Evolutionary conservation across 2,113 vertebrate species (phyloP).

Genomic region (Ailurus styani): DNA sequence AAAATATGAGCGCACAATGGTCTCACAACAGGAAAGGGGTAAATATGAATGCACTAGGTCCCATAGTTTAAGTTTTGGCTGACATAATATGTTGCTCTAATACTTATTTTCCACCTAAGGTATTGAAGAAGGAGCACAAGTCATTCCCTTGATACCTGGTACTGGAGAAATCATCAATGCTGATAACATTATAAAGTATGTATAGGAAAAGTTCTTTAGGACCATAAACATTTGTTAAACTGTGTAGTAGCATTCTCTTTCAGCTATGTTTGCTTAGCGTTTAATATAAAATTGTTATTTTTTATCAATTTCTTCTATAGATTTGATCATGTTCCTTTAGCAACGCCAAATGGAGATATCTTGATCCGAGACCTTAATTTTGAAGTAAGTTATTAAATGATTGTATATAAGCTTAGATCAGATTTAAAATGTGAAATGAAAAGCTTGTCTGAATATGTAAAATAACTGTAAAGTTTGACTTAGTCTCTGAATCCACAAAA

Average conservation of each 20-base stretch:
- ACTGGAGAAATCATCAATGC: conserved; percentile 89
- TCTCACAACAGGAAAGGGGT: conserved; percentile 91
- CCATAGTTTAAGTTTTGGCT: background rate
- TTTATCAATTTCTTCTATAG: conserved; percentile 78
- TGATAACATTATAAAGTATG: conserved; percentile 96
- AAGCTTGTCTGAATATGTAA: conserved; percentile 10
- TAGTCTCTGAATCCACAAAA: conserved; percentile 23
- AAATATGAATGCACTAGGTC: background rate
- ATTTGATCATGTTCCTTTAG: conserved; percentile 95
- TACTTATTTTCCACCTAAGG: conserved; percentile 76
- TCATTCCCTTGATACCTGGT: conserved; percentile 87
- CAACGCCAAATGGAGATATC: conserved; percentile 97
- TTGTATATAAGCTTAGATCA: background rate
- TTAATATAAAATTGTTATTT: conserved; percentile 1
- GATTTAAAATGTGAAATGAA: background rate
- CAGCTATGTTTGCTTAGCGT: background rate
- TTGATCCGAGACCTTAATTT: conserved; percentile 94
- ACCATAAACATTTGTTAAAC: background rate
- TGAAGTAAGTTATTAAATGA: conserved; percentile 85
- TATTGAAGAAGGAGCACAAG: conserved; percentile 78
- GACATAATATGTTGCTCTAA: conserved; percentile 41
- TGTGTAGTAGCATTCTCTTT: conserved; percentile 4
- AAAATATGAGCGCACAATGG: conserved; percentile 96
- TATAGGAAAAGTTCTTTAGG: conserved; percentile 13
- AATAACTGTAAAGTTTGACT: background rate